Percentiles rank a stretch among this genome's conserved stretches.
Evolutionary conservation across 2,113 vertebrate genomes (phyloP).

Genomic region (Callipepla squamata): DNA sequence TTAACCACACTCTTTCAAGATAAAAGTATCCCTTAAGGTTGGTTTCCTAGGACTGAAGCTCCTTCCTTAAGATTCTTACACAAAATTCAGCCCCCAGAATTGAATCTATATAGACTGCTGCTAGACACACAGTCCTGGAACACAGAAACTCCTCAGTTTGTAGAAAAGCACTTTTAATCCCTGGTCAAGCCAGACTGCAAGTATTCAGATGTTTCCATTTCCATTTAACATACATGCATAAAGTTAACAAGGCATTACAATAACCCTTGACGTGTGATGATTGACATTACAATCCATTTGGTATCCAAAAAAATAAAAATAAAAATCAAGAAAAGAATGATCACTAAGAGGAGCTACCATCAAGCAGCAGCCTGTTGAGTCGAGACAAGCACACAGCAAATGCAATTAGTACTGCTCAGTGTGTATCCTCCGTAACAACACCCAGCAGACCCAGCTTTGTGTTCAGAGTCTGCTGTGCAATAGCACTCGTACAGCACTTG

Average conservation of each 20-base stretch:
- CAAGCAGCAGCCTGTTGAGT: constrained; percentile 36
- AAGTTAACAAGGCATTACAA: constrained; percentile 56
- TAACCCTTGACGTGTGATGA: constrained; percentile 27
- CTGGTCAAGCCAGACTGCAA: constrained; percentile 25
- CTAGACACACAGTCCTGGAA: not conserved
- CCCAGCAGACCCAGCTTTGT: not conserved
- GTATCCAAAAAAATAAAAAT: not conserved
- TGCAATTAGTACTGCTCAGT: constrained; percentile 19
- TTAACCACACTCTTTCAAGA: not conserved
- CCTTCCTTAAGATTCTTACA: not conserved
- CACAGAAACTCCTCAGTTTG: constrained; percentile 10
- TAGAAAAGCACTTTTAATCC: constrained; percentile 73
- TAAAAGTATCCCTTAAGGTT: fast-evolving
- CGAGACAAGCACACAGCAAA: constrained; percentile 48
- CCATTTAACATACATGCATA: constrained; percentile 62
- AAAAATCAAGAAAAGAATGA: constrained; percentile 9
- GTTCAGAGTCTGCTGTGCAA: not conserved
- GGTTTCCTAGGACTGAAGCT: not conserved
- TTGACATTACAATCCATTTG: constrained; percentile 25
- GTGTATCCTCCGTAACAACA: not conserved
- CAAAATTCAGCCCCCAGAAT: not conserved
- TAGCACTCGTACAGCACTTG: not conserved
- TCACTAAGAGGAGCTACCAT: not conserved
- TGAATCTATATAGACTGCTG: not conserved
- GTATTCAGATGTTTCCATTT: constrained; percentile 62